Evolutionary conservation across 2,797 vertebrate species (phyloP).

Genomic region (Leptatherina wallacei): DNA sequence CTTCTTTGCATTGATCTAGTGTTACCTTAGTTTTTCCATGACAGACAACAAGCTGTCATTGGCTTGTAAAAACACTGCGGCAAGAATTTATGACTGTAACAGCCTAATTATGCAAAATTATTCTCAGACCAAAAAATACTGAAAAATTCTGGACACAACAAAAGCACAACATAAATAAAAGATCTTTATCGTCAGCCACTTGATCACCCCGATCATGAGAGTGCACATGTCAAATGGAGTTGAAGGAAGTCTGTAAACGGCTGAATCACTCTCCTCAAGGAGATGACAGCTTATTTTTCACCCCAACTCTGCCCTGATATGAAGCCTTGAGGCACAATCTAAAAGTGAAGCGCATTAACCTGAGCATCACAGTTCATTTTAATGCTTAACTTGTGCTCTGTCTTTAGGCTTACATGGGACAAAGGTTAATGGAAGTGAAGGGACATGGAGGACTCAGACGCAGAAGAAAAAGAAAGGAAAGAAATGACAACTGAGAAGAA

Average conservation of each 20-base stretch:
- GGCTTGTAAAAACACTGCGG: neutral
- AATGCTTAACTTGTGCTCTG: conserved; percentile 49
- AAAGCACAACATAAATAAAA: neutral
- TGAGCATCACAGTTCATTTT: conserved; percentile 59
- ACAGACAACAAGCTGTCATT: conserved; percentile 1
- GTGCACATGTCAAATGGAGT: conserved; percentile 3
- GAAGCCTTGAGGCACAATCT: conserved; percentile 31
- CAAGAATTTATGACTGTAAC: conserved; percentile 11
- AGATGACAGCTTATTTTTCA: conserved; percentile 20
- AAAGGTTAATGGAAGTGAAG: conserved; percentile 19
- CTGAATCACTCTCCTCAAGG: conserved; percentile 27
- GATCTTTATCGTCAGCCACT: neutral
- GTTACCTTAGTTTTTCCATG: neutral
- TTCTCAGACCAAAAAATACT: neutral
- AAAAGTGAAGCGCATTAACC: conserved; percentile 60
- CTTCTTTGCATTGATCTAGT: neutral
- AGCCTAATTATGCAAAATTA: neutral
- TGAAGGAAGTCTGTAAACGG: conserved; percentile 9
- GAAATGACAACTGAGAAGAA: conserved; percentile 8
- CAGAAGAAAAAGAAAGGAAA: neutral
- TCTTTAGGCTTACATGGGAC: conserved; percentile 58
- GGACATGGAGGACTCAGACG: conserved; percentile 11
- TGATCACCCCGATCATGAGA: neutral
- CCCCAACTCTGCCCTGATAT: conserved; percentile 11
- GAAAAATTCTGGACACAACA: neutral